phyloP scores from a whole-genome alignment of 2,797 vertebrate species.

The Sebastes elongatus region DNA sequence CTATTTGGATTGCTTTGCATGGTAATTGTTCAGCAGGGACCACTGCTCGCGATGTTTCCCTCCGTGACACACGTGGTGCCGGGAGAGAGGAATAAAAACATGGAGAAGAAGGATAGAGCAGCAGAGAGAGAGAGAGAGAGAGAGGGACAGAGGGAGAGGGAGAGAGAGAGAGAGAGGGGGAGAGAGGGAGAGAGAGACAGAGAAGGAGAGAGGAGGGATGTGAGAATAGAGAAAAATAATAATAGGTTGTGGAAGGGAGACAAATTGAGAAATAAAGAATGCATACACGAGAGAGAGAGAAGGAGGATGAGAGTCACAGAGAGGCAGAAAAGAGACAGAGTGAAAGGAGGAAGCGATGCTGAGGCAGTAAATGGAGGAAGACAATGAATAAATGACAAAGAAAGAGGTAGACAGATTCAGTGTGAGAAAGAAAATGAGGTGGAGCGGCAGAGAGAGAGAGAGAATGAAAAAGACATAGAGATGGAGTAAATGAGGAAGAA shows the following conservation, averaged over 20 bases:
- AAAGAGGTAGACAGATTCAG: slow-evolving; percentile 34
- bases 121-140: neutral
- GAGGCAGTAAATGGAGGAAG: slow-evolving; percentile 63
- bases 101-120: slow-evolving; percentile 30
- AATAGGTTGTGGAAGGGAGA: slow-evolving; percentile 58
- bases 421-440: slow-evolving; percentile 50
- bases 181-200: neutral
- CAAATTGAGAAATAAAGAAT: slow-evolving; percentile 71
- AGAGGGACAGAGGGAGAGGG: neutral
- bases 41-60: slow-evolving; percentile 82
- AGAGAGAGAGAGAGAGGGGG: neutral
- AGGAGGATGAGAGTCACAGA: slow-evolving; percentile 38
- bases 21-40: slow-evolving; percentile 94
- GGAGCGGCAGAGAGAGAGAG: slow-evolving; percentile 16
- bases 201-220: slow-evolving; percentile 1
- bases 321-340: slow-evolving; percentile 29
- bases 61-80: slow-evolving; percentile 72
- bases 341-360: slow-evolving; percentile 53
- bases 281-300: slow-evolving; percentile 45
- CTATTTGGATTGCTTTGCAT: slow-evolving; percentile 96
- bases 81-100: slow-evolving; percentile 64
- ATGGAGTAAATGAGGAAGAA: slow-evolving; percentile 56
- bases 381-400: slow-evolving; percentile 72
- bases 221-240: slow-evolving; percentile 59
- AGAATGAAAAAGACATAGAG: slow-evolving; percentile 20